Base-by-base conservation (phyloP, 1,140 invertebrate genomes). In the Musca vetustissima region DNA sequence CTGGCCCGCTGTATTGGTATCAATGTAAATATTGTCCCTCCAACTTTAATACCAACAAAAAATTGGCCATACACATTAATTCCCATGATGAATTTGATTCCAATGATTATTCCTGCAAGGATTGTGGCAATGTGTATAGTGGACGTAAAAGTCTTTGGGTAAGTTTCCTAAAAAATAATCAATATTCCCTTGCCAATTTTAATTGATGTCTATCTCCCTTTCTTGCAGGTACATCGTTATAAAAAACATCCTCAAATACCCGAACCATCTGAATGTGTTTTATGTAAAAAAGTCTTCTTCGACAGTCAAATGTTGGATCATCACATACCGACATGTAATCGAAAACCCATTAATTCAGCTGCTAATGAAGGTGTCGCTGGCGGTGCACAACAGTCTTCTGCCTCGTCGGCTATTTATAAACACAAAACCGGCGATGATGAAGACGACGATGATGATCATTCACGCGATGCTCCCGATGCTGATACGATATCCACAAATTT, bases 131-230 rank as follows among this genome's bases (percentile, higher is more conserved):
- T 64, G 79, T 83, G 13, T 83, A 83, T 50, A 81, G 79, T 48
- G 79, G 79, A 11, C 73, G 81, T 22, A 83, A 83, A 73, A 83
- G 81, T 67, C 70, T 83, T 21, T 83, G 81, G 81, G 81, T 83
- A 65, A 73, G 73, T 47, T 6, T 2, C n/a, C 3, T 8, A 24
- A 61, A 48, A n/a, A n/a, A n/a, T n/a, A n/a, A n/a, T n/a, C n/a
- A n/a, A n/a, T n/a, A n/a, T n/a, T n/a, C n/a, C n/a, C n/a, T n/a
- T n/a, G n/a, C n/a, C n/a, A n/a, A 43, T 43, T 43, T 43, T 43
- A 43, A 43, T 43, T 9, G 11, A 7, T 43, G 6, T 43, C 11
- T 15, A 2, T 65, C n/a, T n/a, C n/a, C n/a, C n/a, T 17, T 66
- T 25, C 14, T 8, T 43, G 21, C 21, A 80, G 78, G 78, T 80